Percentiles rank a stretch among this genome's conserved stretches.
Evolutionary conservation across 1,140 invertebrate genomes (phyloP).

Genomic region (Diachasma alloeum): DNA sequence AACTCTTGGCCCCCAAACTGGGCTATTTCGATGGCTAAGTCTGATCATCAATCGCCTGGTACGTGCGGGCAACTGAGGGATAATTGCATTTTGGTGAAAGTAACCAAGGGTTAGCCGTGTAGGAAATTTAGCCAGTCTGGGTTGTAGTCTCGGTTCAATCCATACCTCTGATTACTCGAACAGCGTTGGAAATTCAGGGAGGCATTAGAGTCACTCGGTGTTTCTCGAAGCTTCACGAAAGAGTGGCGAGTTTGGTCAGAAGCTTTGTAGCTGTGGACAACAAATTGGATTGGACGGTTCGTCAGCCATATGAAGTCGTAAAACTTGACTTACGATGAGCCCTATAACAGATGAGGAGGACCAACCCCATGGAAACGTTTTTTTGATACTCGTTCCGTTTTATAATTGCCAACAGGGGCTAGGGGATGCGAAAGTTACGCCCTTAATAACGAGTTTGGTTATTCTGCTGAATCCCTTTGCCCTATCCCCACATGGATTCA

Average conservation of each 20-base stretch:
- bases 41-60: constrained; percentile 27
- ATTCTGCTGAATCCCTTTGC: not conserved
- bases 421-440: not conserved
- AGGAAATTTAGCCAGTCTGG: not conserved
- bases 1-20: constrained; percentile 32
- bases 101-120: constrained; percentile 2
- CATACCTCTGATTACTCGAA: not conserved
- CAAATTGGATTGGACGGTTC: not conserved
- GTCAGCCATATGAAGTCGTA: constrained; percentile 58
- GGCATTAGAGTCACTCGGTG: not conserved
- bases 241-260: not conserved
- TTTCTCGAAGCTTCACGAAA: not conserved
- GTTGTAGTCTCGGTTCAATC: not conserved
- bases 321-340: constrained; percentile 56
- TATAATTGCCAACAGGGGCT: not conserved
- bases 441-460: not conserved
- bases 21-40: constrained; percentile 16
- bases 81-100: constrained; percentile 25
- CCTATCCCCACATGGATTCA: not conserved
- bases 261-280: not conserved
- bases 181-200: not conserved
- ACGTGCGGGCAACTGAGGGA: constrained; percentile 17
- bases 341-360: constrained; percentile 43
- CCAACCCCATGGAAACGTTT: not conserved
- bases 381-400: not conserved